Base-by-base conservation (phyloP, 2,888 invertebrate genomes). In the Hesperia comma region DNA sequence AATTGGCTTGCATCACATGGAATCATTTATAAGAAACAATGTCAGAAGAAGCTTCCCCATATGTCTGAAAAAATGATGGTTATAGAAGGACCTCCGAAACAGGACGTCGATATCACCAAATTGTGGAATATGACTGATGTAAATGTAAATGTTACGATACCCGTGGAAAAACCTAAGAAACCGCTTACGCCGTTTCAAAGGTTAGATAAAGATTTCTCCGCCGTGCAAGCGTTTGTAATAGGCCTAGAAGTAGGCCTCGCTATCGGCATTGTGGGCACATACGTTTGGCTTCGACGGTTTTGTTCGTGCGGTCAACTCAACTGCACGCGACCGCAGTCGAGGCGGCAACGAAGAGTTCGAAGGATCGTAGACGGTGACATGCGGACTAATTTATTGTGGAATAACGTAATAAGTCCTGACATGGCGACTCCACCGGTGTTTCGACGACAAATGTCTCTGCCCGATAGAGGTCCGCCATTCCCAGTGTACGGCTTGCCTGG, bases 11-110 rank as follows among this genome's bases (percentile, higher is more conserved):
- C 76, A 4, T 80, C 84, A 1, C 84, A 78, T 21, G 80, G 82
- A 6, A 90, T 94, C 67, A 77, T 78, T 64, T 94, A 93, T 61
- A 86, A 92, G 26, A 93, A 93, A 58, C 86, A 87, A 71, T 93
- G 93, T 71, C 83, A 73, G 49, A 79, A 84, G 75, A 82, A 84
- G 80, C 69, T 84, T 5, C 82, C 85, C 1, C 90, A 94, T 75
- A 94, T 94, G 85, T 93, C 93, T 1, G 91, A 94, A 76, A 92
- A 94, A 74, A 94, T 94, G 74, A 89, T 95, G 68, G 88, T 93
- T 61, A 84, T 91, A 33, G 83, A 85, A 15, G 85, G 82, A 79
- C 77, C 85, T 41, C 84, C 86, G 26, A 73, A 56, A 60, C 69
- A 72, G 21, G 64, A 74, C 6, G 82, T 93, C 0, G 90, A 92